Evolutionary conservation across 2,113 vertebrate species (phyloP), one percentile per base, ranked within the genome.

Genomic region (Galbula dea): DNA sequence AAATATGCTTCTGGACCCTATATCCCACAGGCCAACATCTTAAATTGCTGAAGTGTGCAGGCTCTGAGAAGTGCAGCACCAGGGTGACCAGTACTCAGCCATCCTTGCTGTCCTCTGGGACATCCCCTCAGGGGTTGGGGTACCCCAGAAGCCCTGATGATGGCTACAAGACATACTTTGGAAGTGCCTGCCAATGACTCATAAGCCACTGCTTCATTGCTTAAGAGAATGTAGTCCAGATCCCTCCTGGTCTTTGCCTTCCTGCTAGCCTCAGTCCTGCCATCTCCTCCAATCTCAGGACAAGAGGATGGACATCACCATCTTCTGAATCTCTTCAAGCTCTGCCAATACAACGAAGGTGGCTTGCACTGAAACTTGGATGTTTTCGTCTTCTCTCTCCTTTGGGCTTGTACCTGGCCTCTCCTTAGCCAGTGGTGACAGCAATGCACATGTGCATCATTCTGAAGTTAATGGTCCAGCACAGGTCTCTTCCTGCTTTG

Each of bases 381-480:
- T 52, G 15, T 32, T 48, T 36, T 49, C 19, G 30, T 17, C 41
- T 63, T 78, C 34, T 24, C 16, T 71, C 19, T 61, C 27, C 37
- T 89, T 34, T 43, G 37, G 73, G 21, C 29, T 92, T n/a, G 36
- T 27, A 45, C 46, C 39, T 29, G 39, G 32, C 34, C 49, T 59
- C 65, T 63, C 39, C 49, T 45, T 32, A 49, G 39, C 63, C 43
- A 83, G 11, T 1, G 1, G 46, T 0, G 4, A 52, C 39, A 37
- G 16, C 3, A 14, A n/a, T 10, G 45, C 27, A 10, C 0, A 0
- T 4, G 7, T 52, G 22, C 43, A 45, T 71, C 10, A 0, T 58
- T 65, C 55, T 43, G 79, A 81, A 69, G 75, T 90, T 94, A 94
- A 94, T 95, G 79, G 79, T 52, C 36, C 93, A 80, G 66, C 74